Evolutionary conservation across 2,888 invertebrate species (phyloP).

Genomic region (Sturmia bella): DNA sequence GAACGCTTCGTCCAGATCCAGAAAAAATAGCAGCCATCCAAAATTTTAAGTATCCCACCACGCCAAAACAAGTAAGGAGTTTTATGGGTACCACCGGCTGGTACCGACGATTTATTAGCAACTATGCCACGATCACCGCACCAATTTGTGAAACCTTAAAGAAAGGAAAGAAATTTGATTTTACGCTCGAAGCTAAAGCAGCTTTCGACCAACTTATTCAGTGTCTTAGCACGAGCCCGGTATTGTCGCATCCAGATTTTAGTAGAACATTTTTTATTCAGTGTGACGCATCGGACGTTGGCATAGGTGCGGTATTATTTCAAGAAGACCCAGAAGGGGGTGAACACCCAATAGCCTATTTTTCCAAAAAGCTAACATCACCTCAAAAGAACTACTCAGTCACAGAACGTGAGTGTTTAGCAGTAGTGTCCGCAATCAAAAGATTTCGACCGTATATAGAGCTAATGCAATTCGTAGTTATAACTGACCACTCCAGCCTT

Average conservation of each 20-base stretch:
- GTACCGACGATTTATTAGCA: neutral
- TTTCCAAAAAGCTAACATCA: neutral
- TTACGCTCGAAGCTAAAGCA: neutral
- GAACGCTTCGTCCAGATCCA: neutral
- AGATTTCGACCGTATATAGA: neutral
- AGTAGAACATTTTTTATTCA: neutral
- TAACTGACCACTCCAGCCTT: neutral
- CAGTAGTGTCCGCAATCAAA: neutral
- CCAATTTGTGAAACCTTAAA: neutral
- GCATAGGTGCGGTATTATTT: neutral
- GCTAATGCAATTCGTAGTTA: neutral
- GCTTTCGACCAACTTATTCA: neutral
- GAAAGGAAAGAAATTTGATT: neutral
- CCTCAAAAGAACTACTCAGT: neutral
- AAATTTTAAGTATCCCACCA: neutral
- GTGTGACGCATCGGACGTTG: neutral
- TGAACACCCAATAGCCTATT: neutral
- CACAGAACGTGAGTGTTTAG: neutral
- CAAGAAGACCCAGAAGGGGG: neutral
- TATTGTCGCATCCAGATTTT: neutral
- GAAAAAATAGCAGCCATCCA: neutral
- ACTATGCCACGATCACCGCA: neutral
- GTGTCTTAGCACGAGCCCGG: neutral
- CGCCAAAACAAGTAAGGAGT: neutral
- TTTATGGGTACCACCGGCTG: constrained; percentile 1